Evolutionary conservation across 2,888 invertebrate genomes (phyloP), one percentile per base, ranked within the genome.

Genomic region (Arctia plantaginis): DNA sequence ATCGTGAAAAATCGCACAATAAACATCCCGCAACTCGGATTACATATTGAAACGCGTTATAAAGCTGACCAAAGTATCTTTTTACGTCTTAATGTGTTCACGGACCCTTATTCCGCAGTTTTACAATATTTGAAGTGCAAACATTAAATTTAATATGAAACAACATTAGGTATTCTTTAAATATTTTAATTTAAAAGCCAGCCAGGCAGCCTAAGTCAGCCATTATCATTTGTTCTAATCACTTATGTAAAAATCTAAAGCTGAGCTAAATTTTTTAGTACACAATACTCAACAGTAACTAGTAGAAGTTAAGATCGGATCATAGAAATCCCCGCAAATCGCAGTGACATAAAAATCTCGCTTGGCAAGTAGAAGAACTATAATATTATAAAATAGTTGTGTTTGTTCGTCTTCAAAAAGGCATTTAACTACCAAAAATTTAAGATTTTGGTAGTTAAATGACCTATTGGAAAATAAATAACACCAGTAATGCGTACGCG

Each of bases 81-180:
- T 86, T 87, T 86, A 85, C 81, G 79, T 86, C 86, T 87, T 85
- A 78, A 88, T 83, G 80, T 84, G 72, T 81, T 80, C 73, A 82
- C n/a, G 65, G 85, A 84, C 77, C 80, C 81, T 80, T 77, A 77
- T 74, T 79, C 74, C 74, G 73, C 66, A 76, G 80, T 77, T 85
- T 84, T 84, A 88, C 87, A 87, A 83, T 85, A 87, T 88, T 86
- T 85, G 81, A 88, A 81, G 80, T 86, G 83, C 83, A 85, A 85
- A 87, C 80, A 83, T 76, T 78, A 66, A 77, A 73, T 67, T 69
- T 73, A 69, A 59, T 68, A 68, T 44, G n/a, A 64, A 59, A 51
- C 44, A 66, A 67, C 73, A 47, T 12, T 69, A 55, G 51, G 51
- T 55, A 39, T 62, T 51, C 33, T n/a, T 64, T 39, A 68, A 68